These are phyloP conservation scores for Rhynchotus rufescens DNA, from an alignment of 2,797 vertebrate species.

Conservation along the genomic window DNA sequence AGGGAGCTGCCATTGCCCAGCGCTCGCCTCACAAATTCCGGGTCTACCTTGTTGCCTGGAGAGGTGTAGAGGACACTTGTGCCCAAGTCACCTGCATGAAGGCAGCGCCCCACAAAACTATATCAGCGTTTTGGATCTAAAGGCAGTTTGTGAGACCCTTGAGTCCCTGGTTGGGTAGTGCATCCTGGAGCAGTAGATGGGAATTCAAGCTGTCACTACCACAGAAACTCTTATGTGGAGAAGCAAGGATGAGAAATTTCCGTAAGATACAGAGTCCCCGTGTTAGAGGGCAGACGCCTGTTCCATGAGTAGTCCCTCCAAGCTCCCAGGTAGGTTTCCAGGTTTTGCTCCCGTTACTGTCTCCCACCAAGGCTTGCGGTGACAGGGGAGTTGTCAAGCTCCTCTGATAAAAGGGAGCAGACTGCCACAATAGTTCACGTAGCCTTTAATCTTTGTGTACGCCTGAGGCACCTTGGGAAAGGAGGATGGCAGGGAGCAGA, in stretches of 20 bases:
- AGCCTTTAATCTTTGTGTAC: slow-evolving; percentile 72
- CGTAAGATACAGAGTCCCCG: neutral
- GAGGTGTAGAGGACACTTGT: no score
- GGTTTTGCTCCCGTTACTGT: slow-evolving; percentile 43
- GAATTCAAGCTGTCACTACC: neutral
- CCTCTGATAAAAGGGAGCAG: slow-evolving; percentile 65
- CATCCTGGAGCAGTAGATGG: neutral
- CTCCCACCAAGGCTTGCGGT: slow-evolving; percentile 22
- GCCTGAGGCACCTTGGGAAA: slow-evolving; percentile 61
- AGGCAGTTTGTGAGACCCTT: neutral
- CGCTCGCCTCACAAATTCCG: no score
- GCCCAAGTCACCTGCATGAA: no score
- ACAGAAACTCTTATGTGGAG: accelerated
- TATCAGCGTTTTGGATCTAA: no score
- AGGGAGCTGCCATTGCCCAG: no score
- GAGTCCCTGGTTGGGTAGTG: neutral
- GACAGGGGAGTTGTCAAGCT: slow-evolving; percentile 68
- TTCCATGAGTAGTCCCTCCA: neutral
- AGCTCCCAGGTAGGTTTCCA: slow-evolving; percentile 6
- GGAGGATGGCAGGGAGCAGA: slow-evolving; percentile 49
- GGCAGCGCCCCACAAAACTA: no score
- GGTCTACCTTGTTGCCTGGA: no score
- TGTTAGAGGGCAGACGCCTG: neutral
- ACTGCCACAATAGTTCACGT: slow-evolving; percentile 54
- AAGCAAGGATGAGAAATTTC: neutral